Percentiles rank a stretch among this genome's conserved stretches.
phyloP scores from a whole-genome alignment of 1,140 invertebrate species.

The Trichonephila clavata region DNA sequence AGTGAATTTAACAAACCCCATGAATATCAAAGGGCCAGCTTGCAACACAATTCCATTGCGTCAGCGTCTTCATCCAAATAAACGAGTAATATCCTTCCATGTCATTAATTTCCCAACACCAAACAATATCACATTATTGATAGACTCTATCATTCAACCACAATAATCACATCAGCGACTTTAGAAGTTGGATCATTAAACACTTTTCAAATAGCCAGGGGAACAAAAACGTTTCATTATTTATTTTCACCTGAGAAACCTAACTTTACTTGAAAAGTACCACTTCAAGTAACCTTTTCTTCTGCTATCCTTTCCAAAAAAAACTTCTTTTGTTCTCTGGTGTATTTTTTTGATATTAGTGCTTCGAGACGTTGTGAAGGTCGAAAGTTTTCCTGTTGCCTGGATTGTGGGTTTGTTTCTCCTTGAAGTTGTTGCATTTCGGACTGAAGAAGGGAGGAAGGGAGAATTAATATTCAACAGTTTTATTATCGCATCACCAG shows the following conservation, averaged over 20 bases:
- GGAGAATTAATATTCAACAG: conserved; percentile 64
- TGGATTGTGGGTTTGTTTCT: not conserved
- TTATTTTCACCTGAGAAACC: conserved; percentile 38
- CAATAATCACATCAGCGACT: conserved; percentile 44
- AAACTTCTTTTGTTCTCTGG: conserved; percentile 46
- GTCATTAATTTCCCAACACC: conserved; percentile 17
- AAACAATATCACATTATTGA: conserved; percentile 55
- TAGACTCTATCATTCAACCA: not conserved
- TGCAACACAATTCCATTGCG: conserved; percentile 21
- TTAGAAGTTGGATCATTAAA: conserved; percentile 39
- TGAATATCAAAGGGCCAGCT: not conserved
- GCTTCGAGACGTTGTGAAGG: not conserved
- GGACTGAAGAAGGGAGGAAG: not conserved
- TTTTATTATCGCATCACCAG: conserved; percentile 55
- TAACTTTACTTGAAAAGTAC: conserved; percentile 33
- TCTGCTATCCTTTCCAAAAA: not conserved
- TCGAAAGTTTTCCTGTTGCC: not conserved
- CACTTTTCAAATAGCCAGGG: conserved; percentile 32
- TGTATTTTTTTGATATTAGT: not conserved
- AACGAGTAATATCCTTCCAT: not conserved
- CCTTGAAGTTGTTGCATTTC: conserved; percentile 4
- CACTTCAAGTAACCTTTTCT: conserved; percentile 18
- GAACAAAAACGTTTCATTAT: conserved; percentile 30
- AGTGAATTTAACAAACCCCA: not conserved
- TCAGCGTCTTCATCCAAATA: conserved; percentile 54